Evolutionary conservation across 2,113 vertebrate genomes (phyloP).

Genomic region (Gallinago jamesoni): DNA sequence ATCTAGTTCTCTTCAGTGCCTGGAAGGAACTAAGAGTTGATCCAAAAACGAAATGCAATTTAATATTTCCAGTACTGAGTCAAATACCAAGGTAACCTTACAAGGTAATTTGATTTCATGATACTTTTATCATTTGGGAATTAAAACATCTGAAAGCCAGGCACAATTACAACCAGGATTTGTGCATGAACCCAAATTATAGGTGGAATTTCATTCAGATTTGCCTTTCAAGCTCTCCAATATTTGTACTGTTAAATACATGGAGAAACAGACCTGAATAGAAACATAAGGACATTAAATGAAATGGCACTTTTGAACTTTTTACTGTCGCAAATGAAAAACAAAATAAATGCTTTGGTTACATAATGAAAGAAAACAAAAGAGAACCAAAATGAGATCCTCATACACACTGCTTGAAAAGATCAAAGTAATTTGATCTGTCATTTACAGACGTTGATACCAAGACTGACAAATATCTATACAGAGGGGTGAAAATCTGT

Average conservation of each 20-base stretch:
- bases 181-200: background rate
- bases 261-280: background rate
- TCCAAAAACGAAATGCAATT: background rate
- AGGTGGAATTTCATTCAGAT: background rate
- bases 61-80: background rate
- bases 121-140: background rate
- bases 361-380: background rate
- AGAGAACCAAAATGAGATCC: background rate
- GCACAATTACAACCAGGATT: background rate
- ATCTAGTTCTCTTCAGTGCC: background rate
- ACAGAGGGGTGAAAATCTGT: background rate
- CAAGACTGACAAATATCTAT: background rate
- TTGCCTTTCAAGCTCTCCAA: background rate
- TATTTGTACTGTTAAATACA: background rate
- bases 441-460: background rate
- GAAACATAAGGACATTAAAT: background rate
- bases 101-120: background rate
- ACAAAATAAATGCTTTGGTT: background rate
- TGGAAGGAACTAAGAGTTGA: background rate
- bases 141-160: background rate
- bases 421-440: background rate
- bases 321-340: background rate
- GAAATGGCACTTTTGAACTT: background rate
- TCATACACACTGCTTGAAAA: background rate
- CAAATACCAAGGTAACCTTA: background rate